These are phyloP conservation scores for Mylabris sibirica DNA, from an alignment of 2,888 invertebrate genomes.

Conservation along the genomic window DNA sequence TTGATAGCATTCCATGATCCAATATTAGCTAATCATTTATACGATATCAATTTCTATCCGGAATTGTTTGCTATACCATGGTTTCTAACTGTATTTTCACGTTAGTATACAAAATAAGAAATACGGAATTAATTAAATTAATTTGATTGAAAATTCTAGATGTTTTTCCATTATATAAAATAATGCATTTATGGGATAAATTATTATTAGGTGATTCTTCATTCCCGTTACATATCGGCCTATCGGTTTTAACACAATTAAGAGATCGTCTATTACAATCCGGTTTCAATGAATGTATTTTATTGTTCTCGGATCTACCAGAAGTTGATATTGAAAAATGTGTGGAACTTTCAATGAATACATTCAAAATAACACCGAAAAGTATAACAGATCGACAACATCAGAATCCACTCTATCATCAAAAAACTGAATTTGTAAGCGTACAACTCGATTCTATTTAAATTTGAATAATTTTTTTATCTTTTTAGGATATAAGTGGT, in stretches of 20 bases:
- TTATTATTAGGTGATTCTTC: constrained; percentile 91
- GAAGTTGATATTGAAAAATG: constrained; percentile 95
- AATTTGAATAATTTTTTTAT: not conserved
- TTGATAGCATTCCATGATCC: constrained; percentile 96
- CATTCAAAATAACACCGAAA: constrained; percentile 85
- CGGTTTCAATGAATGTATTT: constrained; percentile 98
- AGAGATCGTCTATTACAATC: constrained; percentile 83
- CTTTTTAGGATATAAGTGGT: constrained; percentile 72
- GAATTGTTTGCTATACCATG: constrained; percentile 98
- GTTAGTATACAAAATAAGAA: constrained; percentile 72
- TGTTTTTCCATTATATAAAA: constrained; percentile 97
- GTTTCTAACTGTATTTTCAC: constrained; percentile 99
- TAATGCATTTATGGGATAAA: constrained; percentile 97
- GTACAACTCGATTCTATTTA: no score
- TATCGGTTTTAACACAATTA: constrained; percentile 89
- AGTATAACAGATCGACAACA: constrained; percentile 88
- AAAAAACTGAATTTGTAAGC: constrained; percentile 47
- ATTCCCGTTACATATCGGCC: constrained; percentile 93
- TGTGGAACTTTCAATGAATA: constrained; percentile 85
- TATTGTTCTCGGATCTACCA: constrained; percentile 97
- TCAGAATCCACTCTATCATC: constrained; percentile 61
- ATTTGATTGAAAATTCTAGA: constrained; percentile 67
- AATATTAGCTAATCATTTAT: constrained; percentile 86
- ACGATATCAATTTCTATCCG: constrained; percentile 93
- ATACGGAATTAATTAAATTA: not conserved